phyloP scores from a whole-genome alignment of 2,888 invertebrate genomes.

The Coelinius sp. region DNA sequence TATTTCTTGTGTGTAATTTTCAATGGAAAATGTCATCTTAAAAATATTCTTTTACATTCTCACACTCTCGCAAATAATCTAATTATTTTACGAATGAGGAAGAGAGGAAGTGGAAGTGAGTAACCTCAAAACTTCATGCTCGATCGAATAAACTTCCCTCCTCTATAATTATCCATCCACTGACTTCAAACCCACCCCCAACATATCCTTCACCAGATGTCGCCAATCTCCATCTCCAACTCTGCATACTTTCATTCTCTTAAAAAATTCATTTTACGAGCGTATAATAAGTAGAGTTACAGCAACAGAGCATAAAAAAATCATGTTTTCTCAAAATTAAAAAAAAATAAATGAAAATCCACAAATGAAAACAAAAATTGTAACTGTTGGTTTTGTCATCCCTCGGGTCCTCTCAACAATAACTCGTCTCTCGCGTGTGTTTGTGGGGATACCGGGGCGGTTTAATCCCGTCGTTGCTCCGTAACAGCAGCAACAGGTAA shows the following conservation, averaged over 20 bases:
- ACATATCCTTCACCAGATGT: slow-evolving; percentile 3
- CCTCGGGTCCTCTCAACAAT: slow-evolving; percentile 21
- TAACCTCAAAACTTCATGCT: not conserved
- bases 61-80: no score
- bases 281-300: not conserved
- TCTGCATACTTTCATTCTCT: not conserved
- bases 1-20: no score
- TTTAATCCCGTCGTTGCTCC: slow-evolving; percentile 23
- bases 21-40: no score
- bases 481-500: slow-evolving; percentile 24
- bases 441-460: slow-evolving; percentile 11
- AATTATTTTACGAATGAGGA: no score
- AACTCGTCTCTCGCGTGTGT: slow-evolving; percentile 13
- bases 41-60: no score
- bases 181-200: not conserved
- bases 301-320: slow-evolving; percentile 10
- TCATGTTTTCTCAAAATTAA: not conserved
- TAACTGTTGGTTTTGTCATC: slow-evolving; percentile 4
- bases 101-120: not conserved
- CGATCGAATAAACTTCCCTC: not conserved
- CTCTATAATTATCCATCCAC: not conserved
- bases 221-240: not conserved
- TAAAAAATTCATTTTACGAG: not conserved
- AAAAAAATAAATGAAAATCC: slow-evolving; percentile 1
- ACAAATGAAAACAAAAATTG: not conserved